phyloP scores from a whole-genome alignment of 2,113 vertebrate species.

The Nannobrachium achirus region DNA sequence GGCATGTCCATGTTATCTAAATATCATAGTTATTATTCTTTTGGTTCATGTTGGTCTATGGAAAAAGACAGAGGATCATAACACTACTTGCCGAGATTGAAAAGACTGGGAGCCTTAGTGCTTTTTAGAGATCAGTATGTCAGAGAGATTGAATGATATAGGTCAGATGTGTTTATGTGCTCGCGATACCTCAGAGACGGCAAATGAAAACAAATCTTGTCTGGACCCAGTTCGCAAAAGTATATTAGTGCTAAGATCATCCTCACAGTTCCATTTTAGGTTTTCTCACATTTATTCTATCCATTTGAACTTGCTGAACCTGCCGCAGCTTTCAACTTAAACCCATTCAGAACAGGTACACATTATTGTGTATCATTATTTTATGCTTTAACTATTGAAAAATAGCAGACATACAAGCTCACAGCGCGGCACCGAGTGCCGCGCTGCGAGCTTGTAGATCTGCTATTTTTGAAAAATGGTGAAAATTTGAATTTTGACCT shows the following conservation, averaged over 20 bases:
- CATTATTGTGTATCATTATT: no score
- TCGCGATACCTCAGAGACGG: conserved; percentile 31
- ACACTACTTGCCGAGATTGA: conserved; percentile 27
- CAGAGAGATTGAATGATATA: conserved; percentile 50
- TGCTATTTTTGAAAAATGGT: no score
- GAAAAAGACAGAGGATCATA: conserved; percentile 39
- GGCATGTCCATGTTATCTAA: conserved; percentile 22
- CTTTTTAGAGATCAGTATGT: conserved; percentile 43
- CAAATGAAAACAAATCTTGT: conserved; percentile 48
- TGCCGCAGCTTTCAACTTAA: conserved; percentile 9
- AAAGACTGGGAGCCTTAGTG: conserved; percentile 24
- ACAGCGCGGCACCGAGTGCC: no score
- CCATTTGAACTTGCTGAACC: conserved; percentile 39
- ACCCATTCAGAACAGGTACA: no score
- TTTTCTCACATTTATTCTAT: conserved; percentile 24
- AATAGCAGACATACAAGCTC: no score
- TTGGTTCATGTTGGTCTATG: conserved; percentile 7
- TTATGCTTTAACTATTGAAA: no score
- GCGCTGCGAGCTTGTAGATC: no score
- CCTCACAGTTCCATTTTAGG: conserved; percentile 28
- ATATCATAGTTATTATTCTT: conserved; percentile 37
- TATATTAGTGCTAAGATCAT: conserved; percentile 15
- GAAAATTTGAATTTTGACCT: no score
- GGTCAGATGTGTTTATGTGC: conserved; percentile 50
- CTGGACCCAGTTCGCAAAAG: conserved; percentile 28